Base-by-base conservation (phyloP, 2,888 invertebrate species). In the Litoditis marina region DNA sequence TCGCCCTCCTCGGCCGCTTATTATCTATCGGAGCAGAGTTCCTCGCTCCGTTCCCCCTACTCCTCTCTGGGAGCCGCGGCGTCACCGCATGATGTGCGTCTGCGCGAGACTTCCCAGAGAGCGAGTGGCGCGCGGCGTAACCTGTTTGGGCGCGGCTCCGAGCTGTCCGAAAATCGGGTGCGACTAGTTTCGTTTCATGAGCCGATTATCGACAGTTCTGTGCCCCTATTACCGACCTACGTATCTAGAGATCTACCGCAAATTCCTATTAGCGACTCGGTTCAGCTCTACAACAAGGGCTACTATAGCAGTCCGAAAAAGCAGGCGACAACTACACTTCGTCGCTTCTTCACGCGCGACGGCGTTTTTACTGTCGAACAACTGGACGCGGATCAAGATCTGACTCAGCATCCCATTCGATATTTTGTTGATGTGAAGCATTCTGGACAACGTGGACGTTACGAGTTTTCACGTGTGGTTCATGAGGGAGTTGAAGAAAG, bases 341-440 rank as follows among this genome's bases (percentile, higher is more conserved):
- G 62, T 31, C 63, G 49, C 51, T 65, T 65, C 49, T 64, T 65
- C 3, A 63, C 66, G 5, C 39, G 68, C n/a, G 66, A 68, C 36
- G 69, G 69, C 11, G 58, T 65, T 2, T 63, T 60, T 25, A 60
- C 62, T 16, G 65, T 69, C 28, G 70, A 70, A 30, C 52, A 60
- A 1, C 47, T 71, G 19, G 60, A 65, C 27, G 65, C 63, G 0
- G 46, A 53, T 13, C 57, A 66, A 11, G 76, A 76, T 25, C 56
- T 76, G 66, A 56, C 63, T 28, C 55, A 60, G n/a, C 68, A 67
- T 36, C 78, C 77, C 4, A 66, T 79, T 39, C 63, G 71, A 27
- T 74, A 75, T 60, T 69, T 66, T 54, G 77, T 78, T 16, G 69
- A 69, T 53, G 63, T 77, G 8, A 56, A 63, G 16, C 75, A 75